Evolutionary conservation across 2,113 vertebrate genomes (phyloP).

Genomic region (Acrocephalus arundinaceus): DNA sequence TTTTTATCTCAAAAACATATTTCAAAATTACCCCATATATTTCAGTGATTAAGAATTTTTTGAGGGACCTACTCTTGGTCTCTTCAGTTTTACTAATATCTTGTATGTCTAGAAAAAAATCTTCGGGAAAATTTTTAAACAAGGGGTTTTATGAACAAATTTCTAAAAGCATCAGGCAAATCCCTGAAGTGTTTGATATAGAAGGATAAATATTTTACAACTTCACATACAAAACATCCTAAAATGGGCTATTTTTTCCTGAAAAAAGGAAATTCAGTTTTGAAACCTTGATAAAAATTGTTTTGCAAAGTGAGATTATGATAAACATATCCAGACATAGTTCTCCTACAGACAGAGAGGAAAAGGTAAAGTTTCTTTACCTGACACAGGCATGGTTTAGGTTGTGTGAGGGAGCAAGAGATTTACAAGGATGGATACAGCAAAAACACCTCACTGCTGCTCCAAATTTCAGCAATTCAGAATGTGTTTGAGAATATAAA

Average conservation of each 20-base stretch:
- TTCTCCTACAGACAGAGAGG: background rate
- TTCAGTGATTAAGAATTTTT: background rate
- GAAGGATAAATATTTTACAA: background rate
- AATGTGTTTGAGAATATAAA: background rate
- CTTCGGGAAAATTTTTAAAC: background rate
- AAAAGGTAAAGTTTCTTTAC: background rate
- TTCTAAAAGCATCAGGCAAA: background rate
- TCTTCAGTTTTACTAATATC: background rate
- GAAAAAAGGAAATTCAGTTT: background rate
- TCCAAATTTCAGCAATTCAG: background rate
- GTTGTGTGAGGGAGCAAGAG: background rate
- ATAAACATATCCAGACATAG: background rate
- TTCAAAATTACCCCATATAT: background rate
- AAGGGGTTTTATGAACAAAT: fast-evolving
- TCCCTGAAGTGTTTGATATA: background rate
- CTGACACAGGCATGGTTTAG: background rate
- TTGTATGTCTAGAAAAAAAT: background rate
- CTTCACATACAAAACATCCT: background rate
- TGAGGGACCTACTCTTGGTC: background rate
- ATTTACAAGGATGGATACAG: background rate
- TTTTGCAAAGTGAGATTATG: background rate
- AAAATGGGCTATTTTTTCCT: background rate
- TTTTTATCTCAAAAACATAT: background rate
- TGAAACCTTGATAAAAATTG: background rate
- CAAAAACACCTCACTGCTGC: background rate